These are phyloP conservation scores for Perizoma flavofasciatum DNA, from an alignment of 2,888 invertebrate species.

Conservation along the genomic window DNA sequence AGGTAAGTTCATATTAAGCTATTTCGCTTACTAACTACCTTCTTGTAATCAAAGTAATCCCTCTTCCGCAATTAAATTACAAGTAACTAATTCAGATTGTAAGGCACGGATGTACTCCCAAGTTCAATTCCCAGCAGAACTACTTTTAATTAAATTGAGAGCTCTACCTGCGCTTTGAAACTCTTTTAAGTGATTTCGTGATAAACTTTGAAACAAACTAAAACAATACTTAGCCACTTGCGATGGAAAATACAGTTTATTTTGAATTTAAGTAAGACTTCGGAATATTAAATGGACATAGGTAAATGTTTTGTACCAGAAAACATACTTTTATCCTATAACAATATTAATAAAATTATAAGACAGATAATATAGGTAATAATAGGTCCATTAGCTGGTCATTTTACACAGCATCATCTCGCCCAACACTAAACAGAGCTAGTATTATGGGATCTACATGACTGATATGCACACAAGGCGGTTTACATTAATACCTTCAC, in stretches of 20 bases:
- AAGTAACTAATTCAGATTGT: constrained; percentile 18
- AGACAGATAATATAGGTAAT: no score
- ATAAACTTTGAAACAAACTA: constrained; percentile 63
- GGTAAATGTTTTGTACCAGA: no score
- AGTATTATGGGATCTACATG: no score
- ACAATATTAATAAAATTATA: no score
- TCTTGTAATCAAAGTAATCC: constrained; percentile 28
- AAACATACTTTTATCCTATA: no score
- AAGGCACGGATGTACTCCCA: constrained; percentile 31
- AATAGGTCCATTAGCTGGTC: no score
- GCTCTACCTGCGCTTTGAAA: constrained; percentile 60
- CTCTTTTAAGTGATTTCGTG: constrained; percentile 65
- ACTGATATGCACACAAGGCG: no score
- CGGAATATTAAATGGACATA: no score
- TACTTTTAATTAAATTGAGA: constrained; percentile 69
- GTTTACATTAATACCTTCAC: no score
- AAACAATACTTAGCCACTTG: constrained; percentile 61
- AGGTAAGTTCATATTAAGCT: constrained; percentile 5
- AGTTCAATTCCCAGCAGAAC: constrained; percentile 52
- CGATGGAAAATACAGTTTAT: constrained; percentile 40
- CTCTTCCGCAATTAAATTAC: constrained; percentile 28
- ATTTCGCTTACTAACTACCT: constrained; percentile 12
- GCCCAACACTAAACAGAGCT: no score
- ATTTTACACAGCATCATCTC: no score
- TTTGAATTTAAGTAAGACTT: constrained; percentile 47